Conservation (phyloP, 2,113 vertebrate genomes). For the Saccopteryx leptura region DNA sequence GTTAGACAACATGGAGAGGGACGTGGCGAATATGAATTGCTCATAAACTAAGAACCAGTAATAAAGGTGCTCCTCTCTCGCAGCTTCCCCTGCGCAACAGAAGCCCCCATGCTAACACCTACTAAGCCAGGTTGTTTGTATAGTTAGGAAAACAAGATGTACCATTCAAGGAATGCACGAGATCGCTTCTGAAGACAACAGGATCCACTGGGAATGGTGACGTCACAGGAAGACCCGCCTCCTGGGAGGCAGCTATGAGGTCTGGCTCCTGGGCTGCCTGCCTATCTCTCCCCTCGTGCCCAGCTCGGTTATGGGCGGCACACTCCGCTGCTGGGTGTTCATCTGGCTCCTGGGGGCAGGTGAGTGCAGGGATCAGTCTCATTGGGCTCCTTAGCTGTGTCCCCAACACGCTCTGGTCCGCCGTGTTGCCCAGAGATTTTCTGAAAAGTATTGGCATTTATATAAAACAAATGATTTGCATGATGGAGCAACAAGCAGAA, state of each 20-base stretch:
- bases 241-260: background rate
- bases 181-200: background rate
- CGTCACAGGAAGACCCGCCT: background rate
- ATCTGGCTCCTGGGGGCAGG: background rate
- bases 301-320: background rate
- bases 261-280: background rate
- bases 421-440: background rate
- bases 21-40: background rate
- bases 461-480: background rate
- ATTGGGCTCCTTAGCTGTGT: background rate
- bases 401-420: background rate
- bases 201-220: background rate
- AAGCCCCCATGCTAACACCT: background rate
- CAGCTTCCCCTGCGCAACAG: rapidly evolving
- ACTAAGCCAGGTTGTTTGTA: rapidly evolving
- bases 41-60: background rate
- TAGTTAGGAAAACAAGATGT: background rate
- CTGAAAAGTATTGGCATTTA: background rate
- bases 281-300: too few species aligned
- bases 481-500: background rate
- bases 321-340: background rate
- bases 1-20: background rate
- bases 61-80: background rate
- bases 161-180: background rate
- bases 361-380: background rate